These are phyloP conservation scores for Empidonax traillii DNA, from an alignment of 2,113 vertebrate species.

Conservation along the genomic window DNA sequence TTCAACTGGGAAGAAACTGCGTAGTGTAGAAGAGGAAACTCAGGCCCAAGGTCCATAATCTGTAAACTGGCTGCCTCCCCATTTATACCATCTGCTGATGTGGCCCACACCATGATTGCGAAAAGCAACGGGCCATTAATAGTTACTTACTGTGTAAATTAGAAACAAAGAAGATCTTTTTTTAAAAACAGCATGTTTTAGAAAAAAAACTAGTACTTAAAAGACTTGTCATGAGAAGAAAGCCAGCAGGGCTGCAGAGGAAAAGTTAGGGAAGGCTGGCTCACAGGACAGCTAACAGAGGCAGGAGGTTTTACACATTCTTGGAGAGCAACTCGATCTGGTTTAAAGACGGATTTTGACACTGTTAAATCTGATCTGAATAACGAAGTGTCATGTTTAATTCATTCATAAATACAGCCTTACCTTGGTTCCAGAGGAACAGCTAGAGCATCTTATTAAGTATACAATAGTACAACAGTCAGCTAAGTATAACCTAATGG, in stretches of 20 bases:
- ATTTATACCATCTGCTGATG: neutral
- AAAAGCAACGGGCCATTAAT: neutral
- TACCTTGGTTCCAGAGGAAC: slow-evolving; percentile 36
- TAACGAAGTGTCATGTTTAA: slow-evolving; percentile 64
- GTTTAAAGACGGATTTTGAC: slow-evolving; percentile 40
- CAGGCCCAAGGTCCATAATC: neutral
- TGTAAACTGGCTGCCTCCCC: neutral
- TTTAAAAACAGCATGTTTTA: neutral
- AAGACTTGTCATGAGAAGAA: neutral
- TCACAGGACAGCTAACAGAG: neutral
- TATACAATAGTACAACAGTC: slow-evolving; percentile 37
- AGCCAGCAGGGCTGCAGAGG: neutral
- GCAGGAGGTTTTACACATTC: slow-evolving; percentile 1
- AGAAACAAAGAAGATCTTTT: neutral
- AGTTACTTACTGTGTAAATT: slow-evolving; percentile 25
- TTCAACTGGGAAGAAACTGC: neutral
- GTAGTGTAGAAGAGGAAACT: neutral
- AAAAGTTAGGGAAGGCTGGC: neutral
- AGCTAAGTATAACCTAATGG: slow-evolving; percentile 63
- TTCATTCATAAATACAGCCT: slow-evolving; percentile 62
- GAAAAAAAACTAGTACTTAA: neutral
- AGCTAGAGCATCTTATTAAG: slow-evolving; percentile 40
- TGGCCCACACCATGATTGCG: neutral
- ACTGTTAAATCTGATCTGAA: slow-evolving; percentile 49
- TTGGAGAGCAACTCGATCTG: slow-evolving; percentile 42